Base-by-base conservation (phyloP, 2,797 vertebrate species). In the Alosa sapidissima region DNA sequence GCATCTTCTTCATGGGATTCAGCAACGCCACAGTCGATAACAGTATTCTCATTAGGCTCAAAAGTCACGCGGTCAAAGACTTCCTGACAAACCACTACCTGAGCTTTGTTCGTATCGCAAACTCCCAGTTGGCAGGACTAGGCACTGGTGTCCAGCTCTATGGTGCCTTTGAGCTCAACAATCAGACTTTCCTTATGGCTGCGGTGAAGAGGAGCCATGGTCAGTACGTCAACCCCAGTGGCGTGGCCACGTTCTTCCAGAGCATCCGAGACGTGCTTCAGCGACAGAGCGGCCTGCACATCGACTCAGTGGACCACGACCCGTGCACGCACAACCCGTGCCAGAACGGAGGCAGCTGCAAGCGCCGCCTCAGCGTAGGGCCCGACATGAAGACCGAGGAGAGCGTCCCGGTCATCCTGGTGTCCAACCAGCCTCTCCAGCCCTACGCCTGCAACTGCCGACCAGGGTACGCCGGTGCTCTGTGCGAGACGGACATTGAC, bases 171-270 rank as follows among this genome's bases (percentile, higher is more conserved):
- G 97, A 98, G 87, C 94, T 97, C 72, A 95, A 94, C 92, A 97
- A 98, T 88, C 95, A 96, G 86, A 99, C 98, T 2, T 98, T 98
- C 88, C 90, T 99, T 45, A 95, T 97, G 96, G 97, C 96, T 0
- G 98, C 98, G 0, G 90, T 99, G 88, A 97, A 96, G 92, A 94
- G 98, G 0, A 91, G 91, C 89, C 94, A 93, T 5, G 96, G 93
- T 88, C 98, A 98, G 90, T 99, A 99, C 0, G 96, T 99, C 65
- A 99, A 94, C 89, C 96, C 98, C 88, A 97, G 97, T 0, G 98
- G 98, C 0, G 98, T 97, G 72, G 96, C 97, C 85, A 98, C 98
- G 87, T 99, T 99, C 95, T 99, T 99, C 95, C 97, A 99, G 91
- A 99, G 98, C 93, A 98, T 99, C 92, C 98, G 96, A 92, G 98